phyloP scores from a whole-genome alignment of 2,113 vertebrate genomes.

The Holacanthus passer region DNA sequence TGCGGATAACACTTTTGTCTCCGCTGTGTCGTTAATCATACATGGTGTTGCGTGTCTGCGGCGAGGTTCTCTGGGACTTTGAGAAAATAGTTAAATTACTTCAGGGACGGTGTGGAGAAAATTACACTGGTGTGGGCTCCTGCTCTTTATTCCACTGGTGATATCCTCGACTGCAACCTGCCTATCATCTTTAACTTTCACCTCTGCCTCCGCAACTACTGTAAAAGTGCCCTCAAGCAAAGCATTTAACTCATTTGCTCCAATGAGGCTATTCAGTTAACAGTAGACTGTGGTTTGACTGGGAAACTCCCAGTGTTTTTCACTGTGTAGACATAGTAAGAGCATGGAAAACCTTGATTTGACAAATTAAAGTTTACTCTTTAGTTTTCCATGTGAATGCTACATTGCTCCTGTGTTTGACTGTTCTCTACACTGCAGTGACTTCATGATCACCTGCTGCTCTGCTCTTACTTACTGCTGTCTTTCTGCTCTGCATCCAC shows the following conservation, averaged over 20 bases:
- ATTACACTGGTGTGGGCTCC: background rate
- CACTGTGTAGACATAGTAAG: background rate
- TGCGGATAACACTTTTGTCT: slow-evolving; percentile 16
- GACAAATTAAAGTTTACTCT: slow-evolving; percentile 15
- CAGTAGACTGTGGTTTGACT: slow-evolving; percentile 15
- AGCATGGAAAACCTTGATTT: background rate
- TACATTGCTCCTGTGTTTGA: background rate
- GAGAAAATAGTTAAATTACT: slow-evolving; percentile 12
- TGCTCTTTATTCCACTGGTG: background rate
- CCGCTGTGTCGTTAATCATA: slow-evolving; percentile 7
- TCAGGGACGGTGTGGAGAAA: background rate
- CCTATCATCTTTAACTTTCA: slow-evolving; percentile 28
- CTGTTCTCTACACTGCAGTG: slow-evolving; percentile 16
- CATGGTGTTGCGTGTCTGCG: background rate
- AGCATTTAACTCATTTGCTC: slow-evolving; percentile 26
- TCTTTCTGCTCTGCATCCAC: slow-evolving; percentile 51
- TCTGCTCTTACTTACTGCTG: slow-evolving; percentile 61
- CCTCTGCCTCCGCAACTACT: slow-evolving; percentile 12
- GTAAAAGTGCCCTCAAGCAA: slow-evolving; percentile 32
- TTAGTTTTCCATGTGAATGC: slow-evolving; percentile 15
- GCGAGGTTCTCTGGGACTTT: background rate
- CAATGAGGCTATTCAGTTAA: background rate
- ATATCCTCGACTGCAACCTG: background rate
- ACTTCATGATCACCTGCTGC: slow-evolving; percentile 72
- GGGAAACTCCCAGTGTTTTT: slow-evolving; percentile 28